phyloP scores from a whole-genome alignment of 2,888 invertebrate genomes.

The Morpho helenor region DNA sequence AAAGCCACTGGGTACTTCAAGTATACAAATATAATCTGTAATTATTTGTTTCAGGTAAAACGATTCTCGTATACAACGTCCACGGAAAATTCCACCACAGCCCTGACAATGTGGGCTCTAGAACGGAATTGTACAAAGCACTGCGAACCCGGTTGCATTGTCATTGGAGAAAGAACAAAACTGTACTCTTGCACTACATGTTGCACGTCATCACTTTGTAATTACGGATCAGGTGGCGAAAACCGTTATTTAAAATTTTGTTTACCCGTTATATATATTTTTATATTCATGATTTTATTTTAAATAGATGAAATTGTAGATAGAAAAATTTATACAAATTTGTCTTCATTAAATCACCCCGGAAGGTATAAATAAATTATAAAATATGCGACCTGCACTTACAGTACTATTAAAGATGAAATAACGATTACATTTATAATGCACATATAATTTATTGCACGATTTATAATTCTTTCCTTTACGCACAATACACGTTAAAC shows the following conservation, averaged over 20 bases:
- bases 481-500: too few relatives aligned
- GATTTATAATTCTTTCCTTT: too few relatives aligned
- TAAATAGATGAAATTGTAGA: background rate
- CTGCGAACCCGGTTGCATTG: constrained; percentile 93
- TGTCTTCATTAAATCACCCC: background rate
- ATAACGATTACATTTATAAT: too few relatives aligned
- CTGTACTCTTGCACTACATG: constrained; percentile 93
- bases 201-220: constrained; percentile 88
- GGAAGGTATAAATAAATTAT: too few relatives aligned
- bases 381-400: too few relatives aligned
- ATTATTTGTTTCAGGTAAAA: constrained; percentile 80
- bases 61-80: constrained; percentile 91
- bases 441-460: too few relatives aligned
- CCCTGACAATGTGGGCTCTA: constrained; percentile 87
- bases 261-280: background rate
- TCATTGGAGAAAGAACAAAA: constrained; percentile 93
- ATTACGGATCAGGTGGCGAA: constrained; percentile 81
- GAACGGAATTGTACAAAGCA: constrained; percentile 90
- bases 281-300: background rate
- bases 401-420: too few relatives aligned
- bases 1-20: too few relatives aligned
- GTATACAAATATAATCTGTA: too few relatives aligned
- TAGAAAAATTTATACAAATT: constrained; percentile 1
- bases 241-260: background rate
- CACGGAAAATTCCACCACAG: constrained; percentile 87